phyloP scores from a whole-genome alignment of 2,113 vertebrate species.

The Himantopus leucocephalus region DNA sequence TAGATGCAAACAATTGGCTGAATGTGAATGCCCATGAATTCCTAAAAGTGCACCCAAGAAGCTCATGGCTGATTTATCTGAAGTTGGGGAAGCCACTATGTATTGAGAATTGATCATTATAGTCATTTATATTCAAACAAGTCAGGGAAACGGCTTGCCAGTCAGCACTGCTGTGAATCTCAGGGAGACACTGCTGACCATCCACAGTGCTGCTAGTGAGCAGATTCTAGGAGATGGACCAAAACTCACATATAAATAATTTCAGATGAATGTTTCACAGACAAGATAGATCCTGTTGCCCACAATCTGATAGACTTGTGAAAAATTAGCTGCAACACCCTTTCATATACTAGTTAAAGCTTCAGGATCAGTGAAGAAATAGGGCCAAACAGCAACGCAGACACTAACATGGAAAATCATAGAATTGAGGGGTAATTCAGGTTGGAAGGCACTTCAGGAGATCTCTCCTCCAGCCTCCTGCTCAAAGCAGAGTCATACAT shows the following conservation, averaged over 20 bases:
- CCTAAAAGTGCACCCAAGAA: not conserved
- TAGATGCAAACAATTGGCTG: not conserved
- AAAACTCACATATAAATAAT: not conserved
- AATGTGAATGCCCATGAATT: not conserved
- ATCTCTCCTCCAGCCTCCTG: not conserved
- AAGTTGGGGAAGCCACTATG: fast-evolving
- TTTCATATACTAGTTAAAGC: not conserved
- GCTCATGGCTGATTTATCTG: fast-evolving
- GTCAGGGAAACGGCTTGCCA: not conserved
- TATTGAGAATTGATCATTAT: not conserved
- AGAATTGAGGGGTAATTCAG: not conserved
- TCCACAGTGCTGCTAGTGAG: not conserved
- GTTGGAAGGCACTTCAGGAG: not conserved
- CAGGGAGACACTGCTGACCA: not conserved
- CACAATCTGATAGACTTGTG: not conserved
- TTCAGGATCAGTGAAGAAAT: not conserved
- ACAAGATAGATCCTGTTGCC: not conserved
- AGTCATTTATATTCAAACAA: not conserved
- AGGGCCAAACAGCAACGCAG: fast-evolving
- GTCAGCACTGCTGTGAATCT: not conserved
- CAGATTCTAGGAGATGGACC: not conserved
- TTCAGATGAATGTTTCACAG: not conserved
- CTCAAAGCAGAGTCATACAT: not conserved
- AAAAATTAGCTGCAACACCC: not conserved
- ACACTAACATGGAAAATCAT: too few species aligned